These are phyloP conservation scores for Ictalurus punctatus DNA, from an alignment of 2,113 vertebrate genomes.

Conservation along the genomic window DNA sequence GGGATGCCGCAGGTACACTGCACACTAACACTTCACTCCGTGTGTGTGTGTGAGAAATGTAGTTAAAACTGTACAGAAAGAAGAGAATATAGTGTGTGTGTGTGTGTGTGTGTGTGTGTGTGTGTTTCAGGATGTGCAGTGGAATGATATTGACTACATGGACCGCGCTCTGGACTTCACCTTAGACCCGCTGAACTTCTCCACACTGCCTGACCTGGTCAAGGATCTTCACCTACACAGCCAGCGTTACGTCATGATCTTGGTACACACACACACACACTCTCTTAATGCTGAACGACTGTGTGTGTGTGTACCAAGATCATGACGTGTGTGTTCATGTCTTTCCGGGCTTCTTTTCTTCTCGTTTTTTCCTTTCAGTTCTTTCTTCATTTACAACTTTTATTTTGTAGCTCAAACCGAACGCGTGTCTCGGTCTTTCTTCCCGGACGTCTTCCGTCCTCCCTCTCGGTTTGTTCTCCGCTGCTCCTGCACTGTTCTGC, in stretches of 20 bases:
- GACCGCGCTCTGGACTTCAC: conserved; percentile 82
- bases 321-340: not conserved
- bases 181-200: conserved; percentile 69
- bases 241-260: conserved; percentile 79
- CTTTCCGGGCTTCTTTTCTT: not conserved
- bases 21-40: not conserved
- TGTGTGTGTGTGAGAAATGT: not conserved
- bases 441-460: too few relatives aligned
- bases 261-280: conserved; percentile 70
- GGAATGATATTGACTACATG: conserved; percentile 88
- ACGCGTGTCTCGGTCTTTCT: too few relatives aligned
- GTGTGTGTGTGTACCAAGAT: too few relatives aligned
- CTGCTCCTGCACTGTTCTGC: not conserved
- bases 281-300: conserved; percentile 4
- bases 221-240: conserved; percentile 72
- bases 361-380: fast-evolving
- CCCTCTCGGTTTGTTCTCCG: not conserved
- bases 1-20: conserved; percentile 72
- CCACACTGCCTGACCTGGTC: conserved; percentile 78
- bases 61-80: not conserved
- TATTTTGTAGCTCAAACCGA: too few relatives aligned
- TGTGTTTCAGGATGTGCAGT: conserved; percentile 76
- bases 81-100: not conserved
- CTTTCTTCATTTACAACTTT: too few relatives aligned
- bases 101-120: not conserved